These are phyloP conservation scores for Drosophila nigricruria DNA, from an alignment of 2,888 invertebrate genomes.

Conservation along the genomic window DNA sequence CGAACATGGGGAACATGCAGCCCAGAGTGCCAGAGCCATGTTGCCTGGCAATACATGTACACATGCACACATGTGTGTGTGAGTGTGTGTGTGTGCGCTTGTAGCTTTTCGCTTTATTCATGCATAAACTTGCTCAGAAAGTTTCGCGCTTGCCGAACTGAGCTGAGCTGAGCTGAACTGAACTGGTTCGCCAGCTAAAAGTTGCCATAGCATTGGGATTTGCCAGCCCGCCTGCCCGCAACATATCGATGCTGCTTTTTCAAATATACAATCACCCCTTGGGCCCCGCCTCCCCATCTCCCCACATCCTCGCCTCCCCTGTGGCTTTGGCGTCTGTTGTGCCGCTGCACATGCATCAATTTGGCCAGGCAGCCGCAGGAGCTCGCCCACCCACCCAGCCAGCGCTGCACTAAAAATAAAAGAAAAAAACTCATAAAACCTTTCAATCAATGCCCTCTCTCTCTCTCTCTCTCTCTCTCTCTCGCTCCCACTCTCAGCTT, in stretches of 20 bases:
- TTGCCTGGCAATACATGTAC: neutral
- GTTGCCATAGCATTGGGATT: conserved; percentile 53
- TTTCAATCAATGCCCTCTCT: conserved; percentile 2
- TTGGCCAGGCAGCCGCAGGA: conserved; percentile 43
- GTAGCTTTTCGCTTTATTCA: conserved; percentile 66
- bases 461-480: neutral
- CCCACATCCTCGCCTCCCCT: too few relatives aligned
- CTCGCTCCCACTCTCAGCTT: neutral
- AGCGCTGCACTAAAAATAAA: neutral
- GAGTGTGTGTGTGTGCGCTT: conserved; percentile 12
- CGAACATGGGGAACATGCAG: conserved; percentile 30
- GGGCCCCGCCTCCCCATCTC: too few relatives aligned
- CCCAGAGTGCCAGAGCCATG: neutral
- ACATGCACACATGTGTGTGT: neutral
- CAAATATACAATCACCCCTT: conserved; percentile 29
- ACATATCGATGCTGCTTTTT: conserved; percentile 64
- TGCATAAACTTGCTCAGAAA: conserved; percentile 62
- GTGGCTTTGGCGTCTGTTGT: conserved; percentile 54
- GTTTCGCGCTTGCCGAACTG: conserved; percentile 51
- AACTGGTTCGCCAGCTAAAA: conserved; percentile 38
- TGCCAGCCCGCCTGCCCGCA: conserved; percentile 15
- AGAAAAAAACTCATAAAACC: conserved; percentile 1
- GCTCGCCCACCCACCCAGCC: neutral
- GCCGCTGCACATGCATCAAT: conserved; percentile 62
- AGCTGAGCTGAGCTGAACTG: conserved; percentile 40